Base-by-base conservation (phyloP, 2,888 invertebrate genomes). In the Tetranychus piercei region DNA sequence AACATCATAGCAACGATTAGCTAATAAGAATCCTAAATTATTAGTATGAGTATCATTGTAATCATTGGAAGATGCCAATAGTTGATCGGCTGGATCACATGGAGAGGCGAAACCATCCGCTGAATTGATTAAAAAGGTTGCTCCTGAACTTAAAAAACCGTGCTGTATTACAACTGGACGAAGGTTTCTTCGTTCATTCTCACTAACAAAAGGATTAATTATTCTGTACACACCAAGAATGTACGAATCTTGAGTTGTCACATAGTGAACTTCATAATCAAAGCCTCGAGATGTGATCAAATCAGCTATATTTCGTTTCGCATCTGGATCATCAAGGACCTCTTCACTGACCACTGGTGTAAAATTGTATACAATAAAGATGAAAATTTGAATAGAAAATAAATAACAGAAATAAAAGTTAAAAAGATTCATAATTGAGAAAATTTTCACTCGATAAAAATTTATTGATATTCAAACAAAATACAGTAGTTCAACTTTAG, bases 1-100 rank as follows among this genome's bases (percentile, higher is more conserved):
- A 43, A 85, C 85, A 79, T 85, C 85, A 77, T 81, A 85, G 0
- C 85, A 80, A n/a, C 75, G 72, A 72, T 80, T 78, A 6, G 80
- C 78, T 43, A 80, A 77, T 20, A 80, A 34, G 66, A 74, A 80
- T 1, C 77, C 77, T 55, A 77, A 73, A 43, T 76, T 76, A 43
- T 75, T 74, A 75, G 73, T 71, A 9, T 11, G 74, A 20, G 69
- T 23, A 69, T 69, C 22, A 69, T 69, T 69, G 8, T 23, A 18
- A 22, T 69, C 34, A 20, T 20, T 11, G 1, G 22, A 11, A 20
- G 11, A 20, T 9, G 22, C 5, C 18, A 34, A 15, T 23, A n/a
- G 11, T 55, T 55, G 55, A 7, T 55, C 55, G 15, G 9, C 55
- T 55, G 55, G 55, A 55, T 55, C 55, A 34, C 69, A 23, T 69